These are phyloP conservation scores for Eira barbara DNA, from an alignment of 2,113 vertebrate genomes.

Conservation along the genomic window DNA sequence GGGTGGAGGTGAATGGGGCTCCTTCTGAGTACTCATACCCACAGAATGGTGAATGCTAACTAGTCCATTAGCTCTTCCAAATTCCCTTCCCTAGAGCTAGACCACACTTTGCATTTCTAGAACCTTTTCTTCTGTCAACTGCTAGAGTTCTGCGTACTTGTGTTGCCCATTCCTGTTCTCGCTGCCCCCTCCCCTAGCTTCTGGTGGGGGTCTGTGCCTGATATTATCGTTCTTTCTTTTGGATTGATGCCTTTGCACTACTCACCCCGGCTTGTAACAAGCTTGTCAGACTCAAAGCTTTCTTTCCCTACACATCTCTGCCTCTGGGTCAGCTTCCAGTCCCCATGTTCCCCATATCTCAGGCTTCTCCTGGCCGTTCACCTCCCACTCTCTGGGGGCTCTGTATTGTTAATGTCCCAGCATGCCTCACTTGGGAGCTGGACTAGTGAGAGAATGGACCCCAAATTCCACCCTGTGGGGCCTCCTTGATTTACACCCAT, in stretches of 20 bases:
- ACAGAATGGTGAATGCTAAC: background rate
- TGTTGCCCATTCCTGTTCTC: background rate
- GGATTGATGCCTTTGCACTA: background rate
- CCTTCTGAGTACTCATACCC: background rate
- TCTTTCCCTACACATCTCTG: background rate
- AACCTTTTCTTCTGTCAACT: background rate
- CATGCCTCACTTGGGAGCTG: background rate
- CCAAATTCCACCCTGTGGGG: background rate
- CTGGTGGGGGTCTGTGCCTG: background rate
- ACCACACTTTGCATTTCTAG: background rate
- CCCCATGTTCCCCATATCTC: background rate
- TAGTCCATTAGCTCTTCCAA: background rate
- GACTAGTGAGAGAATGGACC: background rate
- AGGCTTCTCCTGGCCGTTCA: background rate
- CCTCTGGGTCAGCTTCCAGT: background rate
- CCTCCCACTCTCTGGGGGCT: background rate
- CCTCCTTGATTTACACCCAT: background rate
- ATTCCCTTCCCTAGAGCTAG: background rate
- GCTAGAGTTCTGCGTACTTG: background rate
- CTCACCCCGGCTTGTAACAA: background rate
- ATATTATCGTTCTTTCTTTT: background rate
- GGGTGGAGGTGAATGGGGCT: background rate
- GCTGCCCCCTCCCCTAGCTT: background rate
- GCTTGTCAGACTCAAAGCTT: background rate
- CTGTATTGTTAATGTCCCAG: background rate